Evolutionary conservation across 2,113 vertebrate genomes (phyloP), one percentile per base, ranked within the genome.

Genomic region (Nycticryphes semicollaris): DNA sequence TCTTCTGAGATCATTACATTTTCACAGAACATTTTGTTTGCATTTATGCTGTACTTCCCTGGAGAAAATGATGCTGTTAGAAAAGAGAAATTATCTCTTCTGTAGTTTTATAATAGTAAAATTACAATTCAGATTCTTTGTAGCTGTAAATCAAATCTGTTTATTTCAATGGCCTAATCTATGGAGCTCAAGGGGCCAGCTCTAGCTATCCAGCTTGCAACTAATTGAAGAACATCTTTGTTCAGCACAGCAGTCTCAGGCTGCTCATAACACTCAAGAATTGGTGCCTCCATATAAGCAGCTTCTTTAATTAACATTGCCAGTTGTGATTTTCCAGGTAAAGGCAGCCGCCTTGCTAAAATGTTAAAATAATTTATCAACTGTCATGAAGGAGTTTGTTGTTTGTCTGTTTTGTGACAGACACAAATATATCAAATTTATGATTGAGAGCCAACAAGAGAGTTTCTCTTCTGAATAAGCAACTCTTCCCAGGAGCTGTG

Each of bases 321-420:
- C 85, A 96, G 53, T 92, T 94, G 82, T 74, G 79, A 93, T 95
- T 94, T 95, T 96, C 85, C 90, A 95, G 84, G 75, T 93, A 74
- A 95, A 96, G 25, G 63, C 66, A 93, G 35, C 33, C 53, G 47
- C 74, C 43, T 90, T 67, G 43, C 39, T 67, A 51, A 93, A 84
- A 80, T 37, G 16, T 15, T 83, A 70, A 73, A 86, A 77, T 67
- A 68, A 86, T 93, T 92, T 88, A 90, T 83, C 88, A 75, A 24
- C 39, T 82, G 67, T 93, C 79, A 88, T 7, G 33, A 83, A 74
- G 57, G 27, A 88, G 47, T 72, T 60, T 88, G n/a, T 15, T 84
- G 83, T 83, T n/a, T n/a, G n/a, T n/a, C 53, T 82, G 69, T 87
- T 96, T 89, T 93, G 75, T 54, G 25, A 0, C 48, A 96, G 39